These are phyloP conservation scores for Megaceryle maxima DNA, from an alignment of 2,113 vertebrate species.

Conservation along the genomic window DNA sequence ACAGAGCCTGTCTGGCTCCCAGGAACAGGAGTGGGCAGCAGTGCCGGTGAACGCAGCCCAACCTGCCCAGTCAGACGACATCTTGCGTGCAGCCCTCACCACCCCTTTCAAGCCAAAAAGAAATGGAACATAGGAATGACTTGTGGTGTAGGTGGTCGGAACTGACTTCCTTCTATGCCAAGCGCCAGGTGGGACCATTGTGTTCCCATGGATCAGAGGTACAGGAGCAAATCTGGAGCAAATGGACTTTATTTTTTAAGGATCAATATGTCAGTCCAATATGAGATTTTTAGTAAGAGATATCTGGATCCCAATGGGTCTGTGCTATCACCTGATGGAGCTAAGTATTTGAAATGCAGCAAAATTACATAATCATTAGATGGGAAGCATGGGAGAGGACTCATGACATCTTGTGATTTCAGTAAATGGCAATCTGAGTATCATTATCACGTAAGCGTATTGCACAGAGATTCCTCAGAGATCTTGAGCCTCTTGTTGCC, in stretches of 20 bases:
- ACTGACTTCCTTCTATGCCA: fast-evolving
- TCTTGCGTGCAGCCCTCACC: background rate
- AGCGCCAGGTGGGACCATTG: fast-evolving
- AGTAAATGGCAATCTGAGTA: background rate
- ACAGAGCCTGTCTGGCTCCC: background rate
- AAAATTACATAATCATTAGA: background rate
- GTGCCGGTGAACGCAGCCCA: background rate
- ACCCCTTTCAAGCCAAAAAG: background rate
- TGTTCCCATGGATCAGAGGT: background rate
- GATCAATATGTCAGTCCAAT: background rate
- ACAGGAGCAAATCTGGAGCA: background rate
- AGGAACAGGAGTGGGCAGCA: fast-evolving
- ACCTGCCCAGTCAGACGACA: fast-evolving
- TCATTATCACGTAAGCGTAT: background rate
- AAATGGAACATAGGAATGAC: background rate
- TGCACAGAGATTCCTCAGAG: background rate
- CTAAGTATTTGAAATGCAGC: background rate
- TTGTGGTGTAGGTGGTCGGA: background rate
- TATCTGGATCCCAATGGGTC: background rate
- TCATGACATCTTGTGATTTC: background rate
- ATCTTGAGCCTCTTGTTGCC: background rate
- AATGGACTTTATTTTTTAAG: background rate
- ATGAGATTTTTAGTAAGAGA: background rate
- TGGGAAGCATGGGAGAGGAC: background rate
- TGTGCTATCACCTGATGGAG: background rate